A percentile compares a stretch with the other conserved stretches of the same genome.
Evolutionary conservation across 2,797 vertebrate species (phyloP).

Genomic region (Poliocrania exsul): DNA sequence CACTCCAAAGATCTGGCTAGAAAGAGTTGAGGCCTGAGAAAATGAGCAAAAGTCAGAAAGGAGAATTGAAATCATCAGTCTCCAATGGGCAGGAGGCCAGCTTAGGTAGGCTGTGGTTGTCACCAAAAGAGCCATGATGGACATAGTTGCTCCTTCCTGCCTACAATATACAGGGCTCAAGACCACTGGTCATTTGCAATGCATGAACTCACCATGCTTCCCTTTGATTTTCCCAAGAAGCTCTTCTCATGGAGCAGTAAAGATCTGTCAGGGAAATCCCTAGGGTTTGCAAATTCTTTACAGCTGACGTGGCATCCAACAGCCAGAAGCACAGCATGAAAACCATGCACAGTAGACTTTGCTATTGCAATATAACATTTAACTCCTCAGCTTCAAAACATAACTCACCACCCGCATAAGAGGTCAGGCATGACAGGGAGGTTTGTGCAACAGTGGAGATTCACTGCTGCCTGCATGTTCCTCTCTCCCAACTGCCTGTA

Average conservation of each 20-base stretch:
- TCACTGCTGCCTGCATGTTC: not conserved
- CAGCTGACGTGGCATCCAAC: not conserved
- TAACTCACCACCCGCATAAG: not conserved
- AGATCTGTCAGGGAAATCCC: not conserved
- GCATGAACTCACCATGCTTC: not conserved
- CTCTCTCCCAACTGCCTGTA: not conserved
- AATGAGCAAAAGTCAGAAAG: not conserved
- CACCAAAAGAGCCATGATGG: accelerated
- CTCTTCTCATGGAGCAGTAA: not conserved
- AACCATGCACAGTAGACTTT: not conserved
- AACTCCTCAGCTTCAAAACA: not conserved
- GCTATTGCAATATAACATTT: not conserved
- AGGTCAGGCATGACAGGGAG: not conserved
- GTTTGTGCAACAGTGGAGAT: not conserved
- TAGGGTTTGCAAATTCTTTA: not conserved
- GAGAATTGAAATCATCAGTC: constrained; percentile 19
- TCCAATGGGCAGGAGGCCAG: not conserved
- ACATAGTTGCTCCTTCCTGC: not conserved
- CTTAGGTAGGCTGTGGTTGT: not conserved
- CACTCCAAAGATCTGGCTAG: not conserved
- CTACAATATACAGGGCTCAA: not conserved
- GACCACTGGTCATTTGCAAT: not conserved
- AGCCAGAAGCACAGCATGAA: accelerated
- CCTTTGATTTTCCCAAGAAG: not conserved
- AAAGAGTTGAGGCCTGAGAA: not conserved